phyloP scores from a whole-genome alignment of 1,140 invertebrate species.

The Temnothorax longispinosus region DNA sequence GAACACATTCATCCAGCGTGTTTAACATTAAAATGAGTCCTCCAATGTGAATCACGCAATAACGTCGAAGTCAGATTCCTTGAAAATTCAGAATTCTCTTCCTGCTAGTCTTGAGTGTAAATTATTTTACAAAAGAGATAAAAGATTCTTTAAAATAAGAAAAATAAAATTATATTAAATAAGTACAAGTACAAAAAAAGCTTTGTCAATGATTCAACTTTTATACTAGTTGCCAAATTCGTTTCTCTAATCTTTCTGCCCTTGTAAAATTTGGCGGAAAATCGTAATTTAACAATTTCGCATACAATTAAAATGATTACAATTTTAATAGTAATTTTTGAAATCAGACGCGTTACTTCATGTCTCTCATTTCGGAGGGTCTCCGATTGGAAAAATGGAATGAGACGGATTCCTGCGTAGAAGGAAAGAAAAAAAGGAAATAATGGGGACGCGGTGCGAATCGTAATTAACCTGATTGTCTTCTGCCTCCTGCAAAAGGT shows the following conservation, averaged over 20 bases:
- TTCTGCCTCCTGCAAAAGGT: constrained; percentile 64
- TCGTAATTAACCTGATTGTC: constrained; percentile 76
- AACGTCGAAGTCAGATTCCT: neutral
- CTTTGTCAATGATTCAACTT: neutral
- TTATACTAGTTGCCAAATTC: neutral
- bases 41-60: constrained; percentile 21
- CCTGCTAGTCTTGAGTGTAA: neutral
- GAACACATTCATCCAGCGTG: constrained; percentile 48
- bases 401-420: constrained; percentile 55
- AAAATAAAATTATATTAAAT: neutral
- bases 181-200: neutral
- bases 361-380: neutral
- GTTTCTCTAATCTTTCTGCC: no score
- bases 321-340: neutral
- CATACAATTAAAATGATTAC: neutral
- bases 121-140: neutral
- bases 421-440: constrained; percentile 58
- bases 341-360: constrained; percentile 3
- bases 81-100: neutral
- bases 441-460: constrained; percentile 59
- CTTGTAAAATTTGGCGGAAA: neutral
- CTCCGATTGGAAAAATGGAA: constrained; percentile 61
- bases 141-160: neutral
- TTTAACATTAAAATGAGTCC: constrained; percentile 21
- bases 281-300: neutral